Conservation (phyloP, 2,113 vertebrate species). For the Dermatemys mawii region DNA sequence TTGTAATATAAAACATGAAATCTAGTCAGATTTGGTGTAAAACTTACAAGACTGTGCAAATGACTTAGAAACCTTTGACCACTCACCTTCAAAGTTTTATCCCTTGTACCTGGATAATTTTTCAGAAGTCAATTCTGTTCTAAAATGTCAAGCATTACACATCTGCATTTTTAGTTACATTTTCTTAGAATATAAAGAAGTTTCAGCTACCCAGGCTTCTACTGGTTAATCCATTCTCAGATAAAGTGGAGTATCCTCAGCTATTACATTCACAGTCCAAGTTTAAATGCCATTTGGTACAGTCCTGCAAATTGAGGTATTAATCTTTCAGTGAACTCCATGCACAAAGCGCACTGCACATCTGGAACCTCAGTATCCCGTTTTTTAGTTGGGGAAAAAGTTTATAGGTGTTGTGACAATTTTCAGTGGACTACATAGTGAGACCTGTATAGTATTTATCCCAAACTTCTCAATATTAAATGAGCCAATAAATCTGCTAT, state of each 20-base stretch:
- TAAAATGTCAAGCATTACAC: not conserved
- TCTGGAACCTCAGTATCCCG: not conserved
- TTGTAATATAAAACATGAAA: not conserved
- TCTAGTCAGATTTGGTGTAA: not conserved
- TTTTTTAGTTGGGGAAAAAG: not conserved
- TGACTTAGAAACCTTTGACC: not conserved
- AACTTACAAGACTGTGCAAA: not conserved
- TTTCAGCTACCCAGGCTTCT: not conserved
- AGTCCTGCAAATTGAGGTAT: not conserved
- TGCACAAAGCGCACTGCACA: not conserved
- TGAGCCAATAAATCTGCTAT: not conserved
- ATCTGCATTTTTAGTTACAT: not conserved
- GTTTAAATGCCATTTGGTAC: not conserved
- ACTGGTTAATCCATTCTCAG: not conserved
- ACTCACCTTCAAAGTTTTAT: not conserved
- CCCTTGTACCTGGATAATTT: not conserved
- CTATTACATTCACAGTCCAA: not conserved
- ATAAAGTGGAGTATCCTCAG: not conserved
- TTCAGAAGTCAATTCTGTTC: not conserved
- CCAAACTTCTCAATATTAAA: not conserved
- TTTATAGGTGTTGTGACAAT: not conserved
- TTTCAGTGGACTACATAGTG: not conserved
- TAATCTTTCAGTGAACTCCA: not conserved
- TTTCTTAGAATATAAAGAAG: not conserved
- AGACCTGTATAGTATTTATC: not conserved